Evolutionary conservation across 2,113 vertebrate species (phyloP).

Genomic region (Dolichallabes microphthalmus): DNA sequence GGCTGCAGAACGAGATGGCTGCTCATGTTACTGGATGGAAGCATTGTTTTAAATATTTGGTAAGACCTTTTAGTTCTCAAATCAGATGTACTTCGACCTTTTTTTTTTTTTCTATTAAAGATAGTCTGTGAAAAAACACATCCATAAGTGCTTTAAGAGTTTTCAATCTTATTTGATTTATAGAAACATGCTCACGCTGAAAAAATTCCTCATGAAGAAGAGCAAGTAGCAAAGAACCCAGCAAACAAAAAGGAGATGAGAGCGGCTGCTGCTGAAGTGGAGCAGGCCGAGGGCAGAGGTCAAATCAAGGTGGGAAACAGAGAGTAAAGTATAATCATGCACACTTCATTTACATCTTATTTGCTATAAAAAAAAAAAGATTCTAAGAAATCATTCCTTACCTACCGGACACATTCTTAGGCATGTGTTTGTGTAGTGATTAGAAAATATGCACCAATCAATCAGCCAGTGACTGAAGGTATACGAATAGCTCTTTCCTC

Average conservation of each 20-base stretch:
- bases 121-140: not conserved
- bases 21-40: slow-evolving; percentile 75
- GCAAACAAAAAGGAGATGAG: slow-evolving; percentile 63
- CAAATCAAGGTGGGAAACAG: slow-evolving; percentile 65
- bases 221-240: slow-evolving; percentile 63
- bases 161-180: not conserved
- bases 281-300: slow-evolving; percentile 66
- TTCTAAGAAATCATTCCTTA: not conserved
- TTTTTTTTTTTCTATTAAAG: not conserved
- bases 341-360: not conserved
- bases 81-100: not conserved
- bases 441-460: too few relatives aligned
- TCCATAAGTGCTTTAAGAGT: not conserved
- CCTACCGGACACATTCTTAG: not conserved
- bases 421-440: not conserved
- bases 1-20: slow-evolving; percentile 70
- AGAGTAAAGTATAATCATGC: not conserved
- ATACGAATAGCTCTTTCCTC: too few relatives aligned
- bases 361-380: not conserved
- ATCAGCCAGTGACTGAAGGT: too few relatives aligned
- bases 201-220: slow-evolving; percentile 63
- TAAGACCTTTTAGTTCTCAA: slow-evolving; percentile 34
- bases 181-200: slow-evolving; percentile 67
- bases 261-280: slow-evolving; percentile 64
- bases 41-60: slow-evolving; percentile 73